phyloP scores from a whole-genome alignment of 2,888 invertebrate species.

The Nephrotoma guestfalica region DNA sequence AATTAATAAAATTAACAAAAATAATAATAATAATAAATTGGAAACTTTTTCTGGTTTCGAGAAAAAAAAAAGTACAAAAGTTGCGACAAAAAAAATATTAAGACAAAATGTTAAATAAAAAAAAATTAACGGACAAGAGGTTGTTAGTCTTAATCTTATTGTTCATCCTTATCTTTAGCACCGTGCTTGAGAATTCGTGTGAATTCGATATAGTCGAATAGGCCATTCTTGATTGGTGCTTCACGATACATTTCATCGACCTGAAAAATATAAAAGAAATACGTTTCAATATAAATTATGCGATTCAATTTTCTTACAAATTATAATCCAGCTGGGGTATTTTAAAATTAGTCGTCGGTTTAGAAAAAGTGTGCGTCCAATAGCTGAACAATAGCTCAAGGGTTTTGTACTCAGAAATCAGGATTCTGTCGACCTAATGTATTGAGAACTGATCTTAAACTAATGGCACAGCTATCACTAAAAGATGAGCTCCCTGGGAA shows the following conservation, averaged over 20 bases:
- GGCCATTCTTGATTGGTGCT: conserved; percentile 82
- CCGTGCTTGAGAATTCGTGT: conserved; percentile 98
- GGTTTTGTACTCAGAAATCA: too few species aligned
- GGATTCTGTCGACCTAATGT: too few species aligned
- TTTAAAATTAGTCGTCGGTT: too few species aligned
- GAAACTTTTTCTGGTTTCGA: background rate
- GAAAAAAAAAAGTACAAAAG: background rate
- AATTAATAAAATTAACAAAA: background rate
- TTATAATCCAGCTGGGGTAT: too few species aligned
- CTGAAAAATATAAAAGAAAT: conserved; percentile 15
- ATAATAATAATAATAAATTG: background rate
- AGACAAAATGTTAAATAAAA: background rate
- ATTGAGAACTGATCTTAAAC: too few species aligned
- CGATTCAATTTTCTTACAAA: too few species aligned
- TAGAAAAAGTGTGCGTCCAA: too few species aligned
- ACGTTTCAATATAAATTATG: background rate
- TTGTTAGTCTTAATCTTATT: conserved; percentile 34
- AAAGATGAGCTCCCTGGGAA: too few species aligned
- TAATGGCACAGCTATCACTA: too few species aligned
- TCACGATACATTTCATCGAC: conserved; percentile 98
- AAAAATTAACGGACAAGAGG: background rate
- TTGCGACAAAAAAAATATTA: background rate
- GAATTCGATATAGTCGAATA: conserved; percentile 97
- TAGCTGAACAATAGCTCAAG: too few species aligned
- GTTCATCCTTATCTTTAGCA: conserved; percentile 96